Base-by-base conservation (phyloP, 2,113 vertebrate species). In the Ctenomys sociabilis region DNA sequence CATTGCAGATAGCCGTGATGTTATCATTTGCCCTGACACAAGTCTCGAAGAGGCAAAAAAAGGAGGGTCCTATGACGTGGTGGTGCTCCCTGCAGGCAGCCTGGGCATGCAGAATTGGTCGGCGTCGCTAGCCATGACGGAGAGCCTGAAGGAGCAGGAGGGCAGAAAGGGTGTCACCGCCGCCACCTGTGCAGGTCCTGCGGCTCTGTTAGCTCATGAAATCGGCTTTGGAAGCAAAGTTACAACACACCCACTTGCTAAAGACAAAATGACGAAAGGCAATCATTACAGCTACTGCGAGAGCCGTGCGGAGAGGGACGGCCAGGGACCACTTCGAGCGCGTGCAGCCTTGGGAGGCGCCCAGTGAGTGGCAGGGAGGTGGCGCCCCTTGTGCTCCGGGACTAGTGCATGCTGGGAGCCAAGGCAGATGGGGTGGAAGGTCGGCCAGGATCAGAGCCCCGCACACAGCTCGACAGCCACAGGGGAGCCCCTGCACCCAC, bases 181-280 rank as follows among this genome's bases (percentile, higher is more conserved):
- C 49, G 99, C 99, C 96, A 99, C 99, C 98, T 99, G 99, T 97
- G 99, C 99, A 98, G 99, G 99, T 96, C 99, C 99, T 35, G 99
- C 99, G 0, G 99, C 99, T n/a, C 99, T 99, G 37, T 96, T 99
- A 98, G 99, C 99, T 70, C 99, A 99, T 81, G 99, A 99, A 61
- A 99, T 99, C 30, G 99, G 99, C 7, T 99, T 98, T 84, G 99
- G 99, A 97, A 99, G 99, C 98, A 99, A 99, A 94, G 99, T 99
- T 57, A 99, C 99, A 4, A 99, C 99, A 0, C 99, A 99, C 96
- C 99, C 99, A 7, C 98, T 98, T 95, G 99, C 99, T 96, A 99
- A 99, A 97, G 99, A 99, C 96, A 99, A 99, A 97, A 99, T 99
- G 99, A 99, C 99, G 99, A 98, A 97, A 90, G 99, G 99, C 98